Conservation (phyloP, 2,888 invertebrate genomes). For the Gymnoscelis rufifasciata region DNA sequence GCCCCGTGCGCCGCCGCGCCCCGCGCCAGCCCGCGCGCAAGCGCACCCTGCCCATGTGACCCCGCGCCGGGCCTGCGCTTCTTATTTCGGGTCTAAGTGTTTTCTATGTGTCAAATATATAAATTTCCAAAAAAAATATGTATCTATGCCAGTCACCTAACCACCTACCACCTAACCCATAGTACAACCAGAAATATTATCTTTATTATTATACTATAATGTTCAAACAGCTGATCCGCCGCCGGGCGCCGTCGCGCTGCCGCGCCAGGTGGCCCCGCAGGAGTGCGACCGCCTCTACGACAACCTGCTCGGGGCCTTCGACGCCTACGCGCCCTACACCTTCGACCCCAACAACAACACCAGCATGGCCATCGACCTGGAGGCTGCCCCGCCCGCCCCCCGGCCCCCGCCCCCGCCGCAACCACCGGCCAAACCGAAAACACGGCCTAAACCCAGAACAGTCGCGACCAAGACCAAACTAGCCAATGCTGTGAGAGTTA, state of each 20-base stretch:
- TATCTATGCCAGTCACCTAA: no score
- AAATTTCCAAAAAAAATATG: no score
- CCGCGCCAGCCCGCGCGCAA: slow-evolving; percentile 25
- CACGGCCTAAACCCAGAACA: background rate
- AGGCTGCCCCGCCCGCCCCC: no score
- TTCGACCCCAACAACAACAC: background rate
- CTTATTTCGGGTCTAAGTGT: no score
- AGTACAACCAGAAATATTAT: no score
- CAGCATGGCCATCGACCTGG: background rate
- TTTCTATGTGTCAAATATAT: no score
- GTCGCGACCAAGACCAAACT: background rate
- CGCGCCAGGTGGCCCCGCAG: background rate
- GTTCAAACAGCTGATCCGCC: slow-evolving; percentile 34
- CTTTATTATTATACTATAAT: no score
- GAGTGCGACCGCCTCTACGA: background rate
- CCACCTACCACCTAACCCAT: no score
- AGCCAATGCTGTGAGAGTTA: background rate
- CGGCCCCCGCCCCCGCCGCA: no score
- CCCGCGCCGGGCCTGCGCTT: no score
- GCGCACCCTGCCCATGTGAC: no score
- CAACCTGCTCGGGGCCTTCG: background rate
- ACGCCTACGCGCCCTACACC: no score
- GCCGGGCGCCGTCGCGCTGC: background rate
- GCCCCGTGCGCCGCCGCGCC: slow-evolving; percentile 44
- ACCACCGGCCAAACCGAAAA: background rate